Percentiles rank a stretch among this genome's conserved stretches.
phyloP scores from a whole-genome alignment of 2,113 vertebrate genomes.

The Periophthalmus modestus region DNA sequence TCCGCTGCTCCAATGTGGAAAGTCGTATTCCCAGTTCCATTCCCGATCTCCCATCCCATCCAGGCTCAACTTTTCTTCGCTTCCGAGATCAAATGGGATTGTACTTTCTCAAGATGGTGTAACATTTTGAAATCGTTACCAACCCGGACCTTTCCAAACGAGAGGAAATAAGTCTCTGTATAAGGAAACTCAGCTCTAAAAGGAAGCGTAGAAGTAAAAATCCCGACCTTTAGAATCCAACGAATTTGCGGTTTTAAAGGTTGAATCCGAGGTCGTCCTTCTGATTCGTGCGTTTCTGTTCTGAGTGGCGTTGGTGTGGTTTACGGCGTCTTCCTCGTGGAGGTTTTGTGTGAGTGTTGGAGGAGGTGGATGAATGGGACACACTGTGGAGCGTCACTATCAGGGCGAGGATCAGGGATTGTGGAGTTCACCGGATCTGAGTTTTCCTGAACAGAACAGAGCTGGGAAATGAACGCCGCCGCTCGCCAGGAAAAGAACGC shows the following conservation, averaged over 20 bases:
- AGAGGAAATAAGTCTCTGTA: background rate
- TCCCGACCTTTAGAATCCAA: constrained; percentile 6
- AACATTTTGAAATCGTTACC: background rate
- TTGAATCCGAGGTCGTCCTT: constrained; percentile 26
- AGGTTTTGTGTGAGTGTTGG: constrained; percentile 12
- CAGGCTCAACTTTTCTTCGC: background rate
- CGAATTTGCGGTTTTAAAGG: constrained; percentile 16
- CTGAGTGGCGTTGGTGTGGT: constrained; percentile 38
- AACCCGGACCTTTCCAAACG: too few species aligned
- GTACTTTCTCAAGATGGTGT: background rate
- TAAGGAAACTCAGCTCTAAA: background rate
- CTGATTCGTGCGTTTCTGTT: constrained; percentile 46
- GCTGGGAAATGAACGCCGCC: constrained; percentile 26
- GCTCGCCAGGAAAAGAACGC: constrained; percentile 21
- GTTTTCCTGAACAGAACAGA: constrained; percentile 50
- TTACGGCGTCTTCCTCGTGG: constrained; percentile 39
- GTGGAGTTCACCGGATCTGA: constrained; percentile 26
- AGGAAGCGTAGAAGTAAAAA: background rate
- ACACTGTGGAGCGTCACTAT: constrained; percentile 50
- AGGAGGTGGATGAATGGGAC: constrained; percentile 38
- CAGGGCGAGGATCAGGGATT: constrained; percentile 25
- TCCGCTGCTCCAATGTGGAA: too few species aligned
- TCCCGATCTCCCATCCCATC: too few species aligned
- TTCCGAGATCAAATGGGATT: too few species aligned
- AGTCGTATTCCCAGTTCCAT: too few species aligned